phyloP scores from a whole-genome alignment of 2,113 vertebrate species.

The Myrmecobius fasciatus region DNA sequence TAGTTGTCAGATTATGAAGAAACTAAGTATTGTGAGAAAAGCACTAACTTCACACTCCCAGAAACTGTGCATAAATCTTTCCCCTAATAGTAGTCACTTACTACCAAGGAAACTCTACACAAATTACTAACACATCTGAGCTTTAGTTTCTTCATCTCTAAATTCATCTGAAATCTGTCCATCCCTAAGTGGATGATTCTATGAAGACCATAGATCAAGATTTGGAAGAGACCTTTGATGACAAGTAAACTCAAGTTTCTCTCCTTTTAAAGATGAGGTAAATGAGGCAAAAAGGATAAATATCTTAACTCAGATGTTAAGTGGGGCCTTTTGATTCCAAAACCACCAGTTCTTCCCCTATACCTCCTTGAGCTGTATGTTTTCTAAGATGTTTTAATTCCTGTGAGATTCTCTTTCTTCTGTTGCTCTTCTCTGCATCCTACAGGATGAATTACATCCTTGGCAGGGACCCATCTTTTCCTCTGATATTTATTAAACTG shows the following conservation, averaged over 20 bases:
- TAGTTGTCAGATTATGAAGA: neutral
- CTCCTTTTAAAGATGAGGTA: neutral
- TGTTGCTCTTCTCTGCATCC: slow-evolving; percentile 44
- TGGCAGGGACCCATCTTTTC: neutral
- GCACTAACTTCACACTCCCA: neutral
- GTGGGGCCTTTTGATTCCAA: neutral
- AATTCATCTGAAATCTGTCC: neutral
- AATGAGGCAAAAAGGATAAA: neutral
- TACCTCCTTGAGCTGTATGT: neutral
- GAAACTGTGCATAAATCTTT: neutral
- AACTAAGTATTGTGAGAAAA: neutral
- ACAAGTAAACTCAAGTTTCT: neutral
- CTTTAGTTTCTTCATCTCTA: neutral
- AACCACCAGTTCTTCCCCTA: neutral
- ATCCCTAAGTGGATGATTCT: neutral
- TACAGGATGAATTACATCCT: slow-evolving; percentile 43
- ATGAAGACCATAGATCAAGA: neutral
- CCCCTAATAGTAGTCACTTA: neutral
- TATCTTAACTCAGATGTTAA: neutral
- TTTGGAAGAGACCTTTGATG: neutral
- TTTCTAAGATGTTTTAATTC: neutral
- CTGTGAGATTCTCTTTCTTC: slow-evolving; percentile 35
- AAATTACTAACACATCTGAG: neutral
- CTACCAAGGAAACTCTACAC: neutral
- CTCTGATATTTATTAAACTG: neutral